A percentile compares a stretch with the other conserved stretches of the same genome.
phyloP scores from a whole-genome alignment of 2,888 invertebrate genomes.

The Lydus trimaculatus region DNA sequence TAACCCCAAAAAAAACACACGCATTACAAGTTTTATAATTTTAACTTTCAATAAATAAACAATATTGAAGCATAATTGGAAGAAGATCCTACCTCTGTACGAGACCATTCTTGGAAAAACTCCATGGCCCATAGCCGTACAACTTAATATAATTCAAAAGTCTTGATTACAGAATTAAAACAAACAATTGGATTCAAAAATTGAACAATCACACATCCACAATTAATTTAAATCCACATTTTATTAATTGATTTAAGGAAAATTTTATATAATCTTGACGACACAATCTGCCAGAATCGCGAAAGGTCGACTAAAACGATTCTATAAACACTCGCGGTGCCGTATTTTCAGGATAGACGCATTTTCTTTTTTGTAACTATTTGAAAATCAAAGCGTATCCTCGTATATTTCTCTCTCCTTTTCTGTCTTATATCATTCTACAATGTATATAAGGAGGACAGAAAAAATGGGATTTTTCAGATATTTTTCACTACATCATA shows the following conservation, averaged over 20 bases:
- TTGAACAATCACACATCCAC: not conserved
- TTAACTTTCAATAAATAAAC: too few species aligned
- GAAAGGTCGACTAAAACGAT: conserved; percentile 49
- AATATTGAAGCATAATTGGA: not conserved
- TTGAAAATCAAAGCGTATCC: conserved; percentile 17
- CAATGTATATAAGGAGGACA: not conserved
- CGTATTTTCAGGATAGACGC: conserved; percentile 55
- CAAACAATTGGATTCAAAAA: not conserved
- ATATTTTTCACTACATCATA: conserved; percentile 2
- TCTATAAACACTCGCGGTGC: conserved; percentile 34
- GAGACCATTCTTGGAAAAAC: conserved; percentile 60
- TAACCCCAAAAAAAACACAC: too few species aligned
- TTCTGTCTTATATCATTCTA: not conserved
- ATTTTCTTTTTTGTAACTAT: conserved; percentile 38
- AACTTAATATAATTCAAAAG: not conserved
- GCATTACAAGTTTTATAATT: too few species aligned
- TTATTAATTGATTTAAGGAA: not conserved
- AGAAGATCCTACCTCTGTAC: conserved; percentile 17
- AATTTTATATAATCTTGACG: conserved; percentile 2
- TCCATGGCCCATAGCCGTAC: conserved; percentile 58
- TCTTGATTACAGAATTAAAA: not conserved
- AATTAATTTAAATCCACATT: not conserved
- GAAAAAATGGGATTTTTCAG: not conserved
- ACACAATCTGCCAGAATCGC: conserved; percentile 40
- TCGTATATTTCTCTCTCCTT: not conserved